Base-by-base conservation (phyloP, 1,140 invertebrate genomes). In the Halotydeus destructor region DNA sequence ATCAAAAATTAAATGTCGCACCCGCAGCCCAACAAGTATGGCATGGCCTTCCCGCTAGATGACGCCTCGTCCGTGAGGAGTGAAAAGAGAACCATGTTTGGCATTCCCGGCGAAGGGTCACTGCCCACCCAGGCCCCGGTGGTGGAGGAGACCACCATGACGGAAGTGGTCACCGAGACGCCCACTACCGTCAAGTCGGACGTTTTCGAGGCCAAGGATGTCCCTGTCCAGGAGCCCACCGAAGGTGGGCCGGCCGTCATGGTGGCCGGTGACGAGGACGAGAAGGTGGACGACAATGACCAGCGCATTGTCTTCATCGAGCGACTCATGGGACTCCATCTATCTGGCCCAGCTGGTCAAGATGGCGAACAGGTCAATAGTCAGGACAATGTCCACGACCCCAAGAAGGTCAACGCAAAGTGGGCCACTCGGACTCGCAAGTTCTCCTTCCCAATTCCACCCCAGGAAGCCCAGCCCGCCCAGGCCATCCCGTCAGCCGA, bases 261-360 rank as follows among this genome's bases (percentile, higher is more conserved):
- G 14, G 21, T 27, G 16, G 41, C 24, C 27, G 21, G 6, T 23
- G 32, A 23, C 28, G 41, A 43, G 26, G 41, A 43, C 18, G 41
- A 43, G 2, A 34, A 43, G 22, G 32, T 3, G 5, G 41, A 34
- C 12, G 16, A 39, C 6, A 34, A 26, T 24, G 32, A 43, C 12
- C 30, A 14, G 16, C n/a, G 41, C 24, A 32, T 43, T n/a, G 41
- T 43, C 26, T 43, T 43, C 23, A 43, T 43, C 28, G 41, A 43
- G 19, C 31, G 41, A 2, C 24, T 43, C 5, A 43, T 43, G 41
- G 41, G 41, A 25, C 32, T 43, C 11, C 41, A 43, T 35, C 16
- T 43, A 11, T 22, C 30, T 5, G 41, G 32, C 18, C 41, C 41
- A 12, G 11, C 22, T 21, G 25, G 25, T 38, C 9, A 14, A 5